These are phyloP conservation scores for Rhinoderma darwinii DNA, from an alignment of 2,113 vertebrate species.

Conservation along the genomic window DNA sequence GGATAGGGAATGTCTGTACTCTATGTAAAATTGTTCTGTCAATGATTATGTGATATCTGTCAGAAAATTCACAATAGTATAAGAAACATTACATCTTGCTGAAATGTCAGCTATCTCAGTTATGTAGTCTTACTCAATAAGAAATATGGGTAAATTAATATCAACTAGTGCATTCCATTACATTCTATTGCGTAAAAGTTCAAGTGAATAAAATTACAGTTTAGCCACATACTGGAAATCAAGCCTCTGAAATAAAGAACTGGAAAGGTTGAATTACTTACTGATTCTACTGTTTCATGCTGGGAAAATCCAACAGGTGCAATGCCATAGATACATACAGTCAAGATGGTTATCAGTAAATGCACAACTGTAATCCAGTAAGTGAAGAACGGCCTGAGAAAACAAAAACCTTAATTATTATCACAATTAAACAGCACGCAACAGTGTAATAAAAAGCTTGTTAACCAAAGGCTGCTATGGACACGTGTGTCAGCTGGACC, in stretches of 20 bases:
- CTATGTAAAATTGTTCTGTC: background rate
- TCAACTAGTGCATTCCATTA: background rate
- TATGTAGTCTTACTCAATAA: background rate
- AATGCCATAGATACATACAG: constrained; percentile 94
- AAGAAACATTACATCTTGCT: background rate
- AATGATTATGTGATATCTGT: background rate
- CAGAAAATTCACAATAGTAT: background rate
- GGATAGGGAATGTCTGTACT: background rate
- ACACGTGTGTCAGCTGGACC: background rate
- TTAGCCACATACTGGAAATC: background rate
- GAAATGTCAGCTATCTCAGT: constrained; percentile 3
- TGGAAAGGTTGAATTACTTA: constrained; percentile 73
- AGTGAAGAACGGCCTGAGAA: constrained; percentile 93
- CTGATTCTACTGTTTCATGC: constrained; percentile 96
- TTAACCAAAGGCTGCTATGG: background rate
- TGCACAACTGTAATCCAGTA: constrained; percentile 99
- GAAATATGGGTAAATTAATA: background rate
- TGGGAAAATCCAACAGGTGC: constrained; percentile 98
- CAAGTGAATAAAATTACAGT: constrained; percentile 4
- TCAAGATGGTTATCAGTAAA: constrained; percentile 93
- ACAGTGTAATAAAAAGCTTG: background rate
- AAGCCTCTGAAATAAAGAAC: background rate
- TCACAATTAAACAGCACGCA: background rate
- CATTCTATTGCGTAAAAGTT: background rate
- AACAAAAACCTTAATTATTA: background rate